Conservation (phyloP, 1,140 invertebrate genomes). For the Eupristina koningsbergeri region DNA sequence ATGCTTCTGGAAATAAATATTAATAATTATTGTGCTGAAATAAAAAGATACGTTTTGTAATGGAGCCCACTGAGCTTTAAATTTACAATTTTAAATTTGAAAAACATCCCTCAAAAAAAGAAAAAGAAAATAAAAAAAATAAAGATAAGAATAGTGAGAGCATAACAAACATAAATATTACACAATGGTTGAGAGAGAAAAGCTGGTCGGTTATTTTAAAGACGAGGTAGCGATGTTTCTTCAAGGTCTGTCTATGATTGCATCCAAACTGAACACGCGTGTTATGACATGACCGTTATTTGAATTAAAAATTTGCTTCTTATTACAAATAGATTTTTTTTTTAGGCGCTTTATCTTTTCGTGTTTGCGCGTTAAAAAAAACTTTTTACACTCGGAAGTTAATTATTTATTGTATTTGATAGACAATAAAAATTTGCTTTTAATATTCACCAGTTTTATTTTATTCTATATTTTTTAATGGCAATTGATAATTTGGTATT, state of each 20-base stretch:
- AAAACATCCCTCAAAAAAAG: no score
- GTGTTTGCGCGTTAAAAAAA: no score
- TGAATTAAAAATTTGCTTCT: neutral
- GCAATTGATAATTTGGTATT: no score
- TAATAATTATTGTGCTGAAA: neutral
- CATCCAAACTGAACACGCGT: constrained; percentile 14
- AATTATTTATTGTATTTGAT: no score
- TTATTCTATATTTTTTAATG: neutral
- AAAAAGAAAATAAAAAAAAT: neutral
- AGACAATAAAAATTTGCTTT: neutral
- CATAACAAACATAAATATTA: constrained; percentile 23
- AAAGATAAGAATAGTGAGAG: constrained; percentile 17
- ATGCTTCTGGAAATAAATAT: no score
- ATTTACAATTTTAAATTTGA: neutral
- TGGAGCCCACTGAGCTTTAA: neutral
- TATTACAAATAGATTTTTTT: neutral
- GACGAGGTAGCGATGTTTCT: neutral
- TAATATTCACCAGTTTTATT: neutral
- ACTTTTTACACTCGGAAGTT: neutral
- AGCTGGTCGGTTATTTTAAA: neutral
- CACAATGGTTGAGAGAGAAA: neutral
- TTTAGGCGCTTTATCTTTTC: neutral
- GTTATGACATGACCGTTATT: neutral
- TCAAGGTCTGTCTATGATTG: constrained; percentile 24
- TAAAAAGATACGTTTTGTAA: neutral